A percentile compares a stretch with the other conserved stretches of the same genome.
Conservation (phyloP, 2,888 invertebrate genomes). For the Mayetiola destructor region DNA sequence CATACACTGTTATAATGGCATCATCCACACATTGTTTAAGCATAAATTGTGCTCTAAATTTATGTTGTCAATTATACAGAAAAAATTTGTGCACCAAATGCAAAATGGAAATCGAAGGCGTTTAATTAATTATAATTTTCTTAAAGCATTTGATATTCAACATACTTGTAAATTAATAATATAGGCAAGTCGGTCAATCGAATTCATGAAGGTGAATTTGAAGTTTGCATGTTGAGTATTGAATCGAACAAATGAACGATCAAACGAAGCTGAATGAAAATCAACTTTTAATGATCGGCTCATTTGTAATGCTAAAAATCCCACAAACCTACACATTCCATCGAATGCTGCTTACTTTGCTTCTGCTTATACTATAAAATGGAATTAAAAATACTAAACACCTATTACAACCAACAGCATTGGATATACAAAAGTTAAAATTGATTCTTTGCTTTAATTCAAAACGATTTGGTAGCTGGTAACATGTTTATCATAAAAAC, state of each 20-base stretch:
- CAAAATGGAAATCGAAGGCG: slow-evolving; percentile 3
- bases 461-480: too few relatives aligned
- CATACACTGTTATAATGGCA: too few relatives aligned
- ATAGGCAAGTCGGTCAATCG: slow-evolving; percentile 10
- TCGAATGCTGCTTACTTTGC: background rate
- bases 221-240: too few relatives aligned
- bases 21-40: too few relatives aligned
- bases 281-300: background rate
- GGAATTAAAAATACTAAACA: background rate
- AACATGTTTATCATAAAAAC: too few relatives aligned
- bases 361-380: background rate
- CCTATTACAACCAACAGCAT: background rate
- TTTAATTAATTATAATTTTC: slow-evolving; percentile 6
- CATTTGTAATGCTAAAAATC: background rate
- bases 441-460: too few relatives aligned
- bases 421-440: too few relatives aligned
- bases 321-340: slow-evolving; percentile 1
- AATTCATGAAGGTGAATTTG: too few relatives aligned
- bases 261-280: background rate
- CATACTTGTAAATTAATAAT: too few relatives aligned
- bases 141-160: background rate
- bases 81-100: too few relatives aligned
- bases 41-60: too few relatives aligned
- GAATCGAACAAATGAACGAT: background rate
- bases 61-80: too few relatives aligned